Percentiles rank a stretch among this genome's conserved stretches.
phyloP scores from a whole-genome alignment of 2,797 vertebrate genomes.

The Lacerta bilineata region DNA sequence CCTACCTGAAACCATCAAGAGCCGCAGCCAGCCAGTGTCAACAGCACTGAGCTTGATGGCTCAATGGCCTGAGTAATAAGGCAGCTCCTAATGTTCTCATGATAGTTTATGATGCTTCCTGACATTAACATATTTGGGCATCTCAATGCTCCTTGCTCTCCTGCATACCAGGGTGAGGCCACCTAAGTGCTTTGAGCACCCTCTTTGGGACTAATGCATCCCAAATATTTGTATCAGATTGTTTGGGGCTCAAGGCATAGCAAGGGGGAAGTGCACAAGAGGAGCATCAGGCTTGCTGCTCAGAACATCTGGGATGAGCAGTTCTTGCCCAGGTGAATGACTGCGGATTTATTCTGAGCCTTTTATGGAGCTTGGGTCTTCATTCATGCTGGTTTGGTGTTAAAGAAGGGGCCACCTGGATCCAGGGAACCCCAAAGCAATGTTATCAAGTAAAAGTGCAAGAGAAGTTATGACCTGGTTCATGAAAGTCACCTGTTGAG shows the following conservation, averaged over 20 bases:
- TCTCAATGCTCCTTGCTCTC: not conserved
- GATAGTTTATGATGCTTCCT: not conserved
- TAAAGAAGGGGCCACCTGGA: not conserved
- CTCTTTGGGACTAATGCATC: not conserved
- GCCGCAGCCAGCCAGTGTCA: no score
- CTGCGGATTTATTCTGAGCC: not conserved
- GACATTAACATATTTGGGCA: not conserved
- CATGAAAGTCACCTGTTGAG: not conserved
- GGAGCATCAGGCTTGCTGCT: not conserved
- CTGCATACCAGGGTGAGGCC: not conserved
- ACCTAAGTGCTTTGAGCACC: not conserved
- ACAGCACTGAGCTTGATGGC: no score
- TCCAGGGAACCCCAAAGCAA: not conserved
- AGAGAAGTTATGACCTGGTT: no score
- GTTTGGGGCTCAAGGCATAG: not conserved
- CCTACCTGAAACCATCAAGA: no score
- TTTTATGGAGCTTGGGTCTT: not conserved
- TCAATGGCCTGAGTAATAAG: no score
- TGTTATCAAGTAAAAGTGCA: not conserved
- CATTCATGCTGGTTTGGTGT: not conserved
- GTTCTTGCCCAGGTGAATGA: not conserved
- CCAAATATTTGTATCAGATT: not conserved
- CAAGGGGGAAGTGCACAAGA: not conserved
- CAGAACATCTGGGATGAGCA: not conserved
- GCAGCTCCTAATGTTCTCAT: no score